phyloP scores from a whole-genome alignment of 2,113 vertebrate genomes.

The Toxostoma redivivum region DNA sequence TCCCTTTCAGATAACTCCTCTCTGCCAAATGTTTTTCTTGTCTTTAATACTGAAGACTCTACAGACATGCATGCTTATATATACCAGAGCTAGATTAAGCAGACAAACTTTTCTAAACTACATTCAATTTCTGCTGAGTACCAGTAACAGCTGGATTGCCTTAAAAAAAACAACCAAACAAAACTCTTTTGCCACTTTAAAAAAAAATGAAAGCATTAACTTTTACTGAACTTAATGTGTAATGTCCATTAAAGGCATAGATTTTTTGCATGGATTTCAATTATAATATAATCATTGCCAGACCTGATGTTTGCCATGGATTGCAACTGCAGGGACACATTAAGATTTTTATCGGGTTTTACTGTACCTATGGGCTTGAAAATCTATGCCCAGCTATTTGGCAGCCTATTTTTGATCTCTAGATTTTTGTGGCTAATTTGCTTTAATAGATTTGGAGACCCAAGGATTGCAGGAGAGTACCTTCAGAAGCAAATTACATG shows the following conservation, averaged over 20 bases:
- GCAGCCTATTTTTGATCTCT: constrained; percentile 18
- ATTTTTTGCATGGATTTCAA: neutral
- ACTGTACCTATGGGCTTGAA: neutral
- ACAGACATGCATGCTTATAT: neutral
- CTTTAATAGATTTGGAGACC: constrained; percentile 42
- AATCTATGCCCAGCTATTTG: neutral
- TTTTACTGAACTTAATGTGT: neutral
- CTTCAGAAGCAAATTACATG: constrained; percentile 48
- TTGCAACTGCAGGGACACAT: neutral
- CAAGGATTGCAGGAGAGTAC: neutral
- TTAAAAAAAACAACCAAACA: neutral
- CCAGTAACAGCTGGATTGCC: neutral
- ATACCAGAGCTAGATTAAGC: neutral
- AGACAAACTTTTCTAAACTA: neutral
- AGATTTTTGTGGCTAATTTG: constrained; percentile 21
- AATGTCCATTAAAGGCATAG: neutral
- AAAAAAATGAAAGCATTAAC: neutral
- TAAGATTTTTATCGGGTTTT: constrained; percentile 20
- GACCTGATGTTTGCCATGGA: neutral
- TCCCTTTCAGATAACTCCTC: neutral
- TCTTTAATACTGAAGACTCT: neutral
- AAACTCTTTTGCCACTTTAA: neutral
- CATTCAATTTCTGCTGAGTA: neutral
- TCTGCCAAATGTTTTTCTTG: neutral
- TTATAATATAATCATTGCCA: neutral